phyloP scores from a whole-genome alignment of 2,113 vertebrate genomes.

The Ameiurus melas region DNA sequence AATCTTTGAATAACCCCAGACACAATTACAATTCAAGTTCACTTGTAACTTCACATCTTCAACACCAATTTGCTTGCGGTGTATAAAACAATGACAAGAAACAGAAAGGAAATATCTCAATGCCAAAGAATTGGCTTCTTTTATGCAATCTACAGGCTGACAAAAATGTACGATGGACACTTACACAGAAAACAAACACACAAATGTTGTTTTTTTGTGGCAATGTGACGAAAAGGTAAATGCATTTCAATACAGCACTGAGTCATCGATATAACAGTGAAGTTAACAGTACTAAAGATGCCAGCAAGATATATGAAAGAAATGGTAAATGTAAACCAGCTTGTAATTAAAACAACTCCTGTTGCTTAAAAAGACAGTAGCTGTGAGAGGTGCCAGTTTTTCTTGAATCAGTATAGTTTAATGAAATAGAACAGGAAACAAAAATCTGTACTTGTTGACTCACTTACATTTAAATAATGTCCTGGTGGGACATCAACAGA shows the following conservation, averaged over 20 bases:
- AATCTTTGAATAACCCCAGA: slow-evolving; percentile 14
- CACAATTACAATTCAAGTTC: slow-evolving; percentile 13
- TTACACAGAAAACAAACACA: slow-evolving; percentile 19
- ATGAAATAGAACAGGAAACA: neutral
- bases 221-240: neutral
- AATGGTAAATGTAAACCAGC: slow-evolving; percentile 10
- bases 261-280: neutral
- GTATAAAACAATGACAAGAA: slow-evolving; percentile 28
- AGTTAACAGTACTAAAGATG: slow-evolving; percentile 23
- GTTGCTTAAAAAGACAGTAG: neutral
- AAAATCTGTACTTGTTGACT: neutral
- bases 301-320: slow-evolving; percentile 2
- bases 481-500: neutral
- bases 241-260: slow-evolving; percentile 18
- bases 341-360: neutral
- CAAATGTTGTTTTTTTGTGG: neutral
- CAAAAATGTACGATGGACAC: neutral
- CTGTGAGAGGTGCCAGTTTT: slow-evolving; percentile 3
- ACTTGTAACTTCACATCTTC: slow-evolving; percentile 8
- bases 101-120: slow-evolving; percentile 17
- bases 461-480: slow-evolving; percentile 3
- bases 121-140: slow-evolving; percentile 1
- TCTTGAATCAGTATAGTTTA: neutral
- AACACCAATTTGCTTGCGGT: slow-evolving; percentile 2
- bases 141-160: slow-evolving; percentile 19